Evolutionary conservation across 2,113 vertebrate species (phyloP), one percentile per base, ranked within the genome.

Genomic region (Meriones unguiculatus): DNA sequence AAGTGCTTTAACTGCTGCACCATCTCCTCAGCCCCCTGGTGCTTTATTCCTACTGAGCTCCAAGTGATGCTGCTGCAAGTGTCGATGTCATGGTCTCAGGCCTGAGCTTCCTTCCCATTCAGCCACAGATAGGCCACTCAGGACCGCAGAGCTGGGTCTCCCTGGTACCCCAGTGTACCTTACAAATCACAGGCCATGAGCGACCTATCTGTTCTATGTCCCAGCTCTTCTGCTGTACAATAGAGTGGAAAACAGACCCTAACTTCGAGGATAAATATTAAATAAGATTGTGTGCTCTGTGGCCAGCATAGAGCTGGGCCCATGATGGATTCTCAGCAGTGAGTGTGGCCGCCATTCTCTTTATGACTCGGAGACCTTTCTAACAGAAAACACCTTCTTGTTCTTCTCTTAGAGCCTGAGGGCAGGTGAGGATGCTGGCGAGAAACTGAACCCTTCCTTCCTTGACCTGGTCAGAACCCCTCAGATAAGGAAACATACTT

Each of bases 401-500:
- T 15, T 78, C 10, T 14, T 25, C 67, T 78, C 84, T 0, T 64
- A 99, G 98, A 97, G 62, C 90, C 97, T 98, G 69, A 97, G 84
- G 11, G 96, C 97, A n/a, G 98, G 98, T 41, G 98, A 98, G 14
- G 98, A 98, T 3, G 69, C 62, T 1, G 72, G 76, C 0, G 65
- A 97, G 95, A 98, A 98, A 75, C 65, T 97, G 96, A 98, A 32
- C 0, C 99, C 99, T 78, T 98, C 98, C 0, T 50, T 99, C 22
- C 70, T 97, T 0, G 98, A 99, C 94, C 97, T 99, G 97, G 92
- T 99, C 91, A 98, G 98, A 96, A 99, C 99, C 50, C 98, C 98
- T 11, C 99, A 99, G 97, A 99, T 99, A 67, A 98, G 99, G 73
- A 99, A 98, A 95, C 98, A 98, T 75, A 99, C 99, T 0, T 77